Conservation (phyloP, 2,797 vertebrate genomes). For the Cuculus canorus region DNA sequence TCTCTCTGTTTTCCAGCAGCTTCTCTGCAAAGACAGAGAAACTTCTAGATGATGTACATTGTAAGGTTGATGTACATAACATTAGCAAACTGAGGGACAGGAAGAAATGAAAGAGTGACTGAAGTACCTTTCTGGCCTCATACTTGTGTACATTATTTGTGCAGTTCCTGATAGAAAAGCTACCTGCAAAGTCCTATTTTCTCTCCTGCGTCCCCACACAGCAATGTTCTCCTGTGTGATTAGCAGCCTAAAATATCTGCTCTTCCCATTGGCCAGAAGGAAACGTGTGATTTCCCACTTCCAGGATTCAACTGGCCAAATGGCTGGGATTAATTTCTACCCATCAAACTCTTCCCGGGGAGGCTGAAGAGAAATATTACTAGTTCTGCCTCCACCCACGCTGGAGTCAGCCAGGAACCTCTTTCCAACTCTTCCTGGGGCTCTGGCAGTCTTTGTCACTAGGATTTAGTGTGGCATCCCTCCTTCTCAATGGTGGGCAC, state of each 20-base stretch:
- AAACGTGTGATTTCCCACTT: not conserved
- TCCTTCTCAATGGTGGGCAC: constrained; percentile 78
- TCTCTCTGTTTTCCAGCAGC: not conserved
- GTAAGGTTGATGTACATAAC: not conserved
- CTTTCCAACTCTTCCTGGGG: not conserved
- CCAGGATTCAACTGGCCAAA: not conserved
- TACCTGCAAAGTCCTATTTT: not conserved
- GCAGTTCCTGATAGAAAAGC: not conserved
- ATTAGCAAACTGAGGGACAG: not conserved
- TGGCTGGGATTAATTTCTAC: not conserved
- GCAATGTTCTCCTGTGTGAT: not conserved
- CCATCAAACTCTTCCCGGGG: not conserved
- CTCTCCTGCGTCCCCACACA: not conserved
- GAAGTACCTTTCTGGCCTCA: not conserved
- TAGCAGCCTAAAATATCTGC: not conserved
- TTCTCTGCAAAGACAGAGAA: not conserved
- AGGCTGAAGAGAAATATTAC: not conserved
- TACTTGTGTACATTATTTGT: not conserved
- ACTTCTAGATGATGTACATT: not conserved
- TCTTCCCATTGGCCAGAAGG: not conserved
- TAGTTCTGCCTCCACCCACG: not conserved
- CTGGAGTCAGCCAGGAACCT: not conserved
- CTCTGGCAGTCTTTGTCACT: not conserved
- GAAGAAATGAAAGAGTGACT: not conserved
- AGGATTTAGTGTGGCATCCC: constrained; percentile 72